phyloP scores from a whole-genome alignment of 2,113 vertebrate genomes.

The Cromileptes altivelis region DNA sequence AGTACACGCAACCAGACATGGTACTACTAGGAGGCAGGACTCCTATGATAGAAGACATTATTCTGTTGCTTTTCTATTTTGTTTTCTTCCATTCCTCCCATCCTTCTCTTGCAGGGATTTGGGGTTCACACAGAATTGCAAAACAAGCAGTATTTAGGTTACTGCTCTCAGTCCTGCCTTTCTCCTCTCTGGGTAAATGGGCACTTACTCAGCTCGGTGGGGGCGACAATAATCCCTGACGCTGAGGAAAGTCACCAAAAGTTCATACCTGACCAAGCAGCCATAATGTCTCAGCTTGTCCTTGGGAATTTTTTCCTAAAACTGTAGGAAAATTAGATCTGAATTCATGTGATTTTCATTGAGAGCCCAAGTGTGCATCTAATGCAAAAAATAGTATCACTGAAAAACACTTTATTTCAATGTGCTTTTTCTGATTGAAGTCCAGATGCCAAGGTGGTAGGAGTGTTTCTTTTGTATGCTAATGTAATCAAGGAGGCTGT shows the following conservation, averaged over 20 bases:
- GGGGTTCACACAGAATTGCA: slow-evolving; percentile 34
- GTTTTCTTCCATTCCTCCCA: slow-evolving; percentile 9
- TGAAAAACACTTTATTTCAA: neutral
- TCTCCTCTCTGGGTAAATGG: slow-evolving; percentile 53
- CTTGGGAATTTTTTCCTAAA: slow-evolving; percentile 15
- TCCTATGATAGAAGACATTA: slow-evolving; percentile 39
- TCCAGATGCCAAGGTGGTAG: neutral
- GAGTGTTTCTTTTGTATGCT: slow-evolving; percentile 42
- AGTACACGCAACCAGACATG: slow-evolving; percentile 36
- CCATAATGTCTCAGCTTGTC: slow-evolving; percentile 19
- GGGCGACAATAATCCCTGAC: slow-evolving; percentile 56
- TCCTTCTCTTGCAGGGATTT: slow-evolving; percentile 27
- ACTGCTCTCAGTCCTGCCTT: slow-evolving; percentile 17
- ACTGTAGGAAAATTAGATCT: slow-evolving; percentile 6
- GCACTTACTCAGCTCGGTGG: slow-evolving; percentile 50
- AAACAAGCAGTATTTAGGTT: slow-evolving; percentile 53
- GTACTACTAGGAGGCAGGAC: slow-evolving; percentile 50
- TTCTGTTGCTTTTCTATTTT: slow-evolving; percentile 48
- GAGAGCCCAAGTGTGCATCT: neutral
- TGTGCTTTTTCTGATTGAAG: slow-evolving; percentile 26
- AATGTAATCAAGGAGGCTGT: slow-evolving; percentile 43
- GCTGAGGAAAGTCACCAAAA: slow-evolving; percentile 52
- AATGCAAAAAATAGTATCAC: neutral
- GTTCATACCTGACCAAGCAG: slow-evolving; percentile 55
- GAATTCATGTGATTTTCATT: neutral